phyloP scores from a whole-genome alignment of 2,888 invertebrate species.

The Eurois occulta region DNA sequence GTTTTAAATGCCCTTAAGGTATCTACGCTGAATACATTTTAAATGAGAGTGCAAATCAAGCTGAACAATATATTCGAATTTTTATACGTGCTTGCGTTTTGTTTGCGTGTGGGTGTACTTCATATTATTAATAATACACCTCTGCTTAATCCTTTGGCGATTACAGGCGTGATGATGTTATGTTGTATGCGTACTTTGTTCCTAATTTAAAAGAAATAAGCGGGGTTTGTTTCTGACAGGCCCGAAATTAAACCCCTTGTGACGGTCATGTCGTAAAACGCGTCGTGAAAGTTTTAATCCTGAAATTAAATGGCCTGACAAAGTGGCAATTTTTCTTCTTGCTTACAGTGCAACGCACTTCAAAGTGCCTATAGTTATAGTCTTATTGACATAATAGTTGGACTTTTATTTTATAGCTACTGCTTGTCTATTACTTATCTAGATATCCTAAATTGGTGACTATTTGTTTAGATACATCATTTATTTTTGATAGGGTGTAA shows the following conservation, averaged over 20 bases:
- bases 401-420: constrained; percentile 4
- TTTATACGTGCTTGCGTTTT: neutral
- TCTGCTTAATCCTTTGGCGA: too few species aligned
- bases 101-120: too few species aligned
- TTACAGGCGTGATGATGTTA: too few species aligned
- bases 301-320: neutral
- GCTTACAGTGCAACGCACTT: neutral
- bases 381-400: neutral
- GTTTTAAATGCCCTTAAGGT: neutral
- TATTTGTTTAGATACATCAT: neutral
- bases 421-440: constrained; percentile 5
- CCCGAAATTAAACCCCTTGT: neutral
- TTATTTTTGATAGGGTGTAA: constrained; percentile 2
- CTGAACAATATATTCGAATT: constrained; percentile 4
- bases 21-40: constrained; percentile 6
- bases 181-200: neutral
- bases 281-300: constrained; percentile 27
- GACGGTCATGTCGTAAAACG: neutral
- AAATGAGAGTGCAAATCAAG: constrained; percentile 13
- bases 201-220: neutral
- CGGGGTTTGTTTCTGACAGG: neutral
- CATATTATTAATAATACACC: too few species aligned
- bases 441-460: neutral
- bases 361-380: neutral
- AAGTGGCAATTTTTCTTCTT: neutral